phyloP scores from a whole-genome alignment of 2,113 vertebrate genomes.

The Dicentrarchus labrax region DNA sequence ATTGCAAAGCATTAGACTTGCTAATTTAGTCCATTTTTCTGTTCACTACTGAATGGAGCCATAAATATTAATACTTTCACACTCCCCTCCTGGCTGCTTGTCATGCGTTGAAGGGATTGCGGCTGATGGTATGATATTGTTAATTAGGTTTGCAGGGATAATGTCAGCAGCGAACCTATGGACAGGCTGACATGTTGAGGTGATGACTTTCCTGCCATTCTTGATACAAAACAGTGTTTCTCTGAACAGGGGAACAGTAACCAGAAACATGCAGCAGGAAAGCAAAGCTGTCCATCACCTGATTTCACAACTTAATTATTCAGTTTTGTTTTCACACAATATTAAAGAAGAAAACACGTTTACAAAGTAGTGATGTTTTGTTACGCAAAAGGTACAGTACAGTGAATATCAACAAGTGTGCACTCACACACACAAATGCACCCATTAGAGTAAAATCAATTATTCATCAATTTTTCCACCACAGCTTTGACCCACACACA shows the following conservation, averaged over 20 bases:
- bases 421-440: slow-evolving; percentile 47
- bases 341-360: slow-evolving; percentile 10
- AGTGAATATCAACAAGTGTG: slow-evolving; percentile 16
- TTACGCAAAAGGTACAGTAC: background rate
- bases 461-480: slow-evolving; percentile 76
- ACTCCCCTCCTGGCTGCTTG: slow-evolving; percentile 58
- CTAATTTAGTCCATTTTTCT: slow-evolving; percentile 72
- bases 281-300: slow-evolving; percentile 7
- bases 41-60: slow-evolving; percentile 66
- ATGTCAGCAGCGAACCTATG: slow-evolving; percentile 53
- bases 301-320: slow-evolving; percentile 22
- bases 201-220: slow-evolving; percentile 54
- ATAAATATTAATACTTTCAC: slow-evolving; percentile 79
- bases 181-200: slow-evolving; percentile 63
- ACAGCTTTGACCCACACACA: slow-evolving; percentile 42
- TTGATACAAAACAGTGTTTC: slow-evolving; percentile 21
- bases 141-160: slow-evolving; percentile 72
- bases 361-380: slow-evolving; percentile 10
- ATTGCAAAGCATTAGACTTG: slow-evolving; percentile 77
- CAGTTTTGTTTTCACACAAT: slow-evolving; percentile 1
- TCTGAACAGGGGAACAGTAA: slow-evolving; percentile 9
- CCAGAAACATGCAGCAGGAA: background rate
- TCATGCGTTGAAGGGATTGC: slow-evolving; percentile 56
- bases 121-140: slow-evolving; percentile 61
- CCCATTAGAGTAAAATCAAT: slow-evolving; percentile 77